These are phyloP conservation scores for Mimas tiliae DNA, from an alignment of 2,888 invertebrate genomes.

Conservation along the genomic window DNA sequence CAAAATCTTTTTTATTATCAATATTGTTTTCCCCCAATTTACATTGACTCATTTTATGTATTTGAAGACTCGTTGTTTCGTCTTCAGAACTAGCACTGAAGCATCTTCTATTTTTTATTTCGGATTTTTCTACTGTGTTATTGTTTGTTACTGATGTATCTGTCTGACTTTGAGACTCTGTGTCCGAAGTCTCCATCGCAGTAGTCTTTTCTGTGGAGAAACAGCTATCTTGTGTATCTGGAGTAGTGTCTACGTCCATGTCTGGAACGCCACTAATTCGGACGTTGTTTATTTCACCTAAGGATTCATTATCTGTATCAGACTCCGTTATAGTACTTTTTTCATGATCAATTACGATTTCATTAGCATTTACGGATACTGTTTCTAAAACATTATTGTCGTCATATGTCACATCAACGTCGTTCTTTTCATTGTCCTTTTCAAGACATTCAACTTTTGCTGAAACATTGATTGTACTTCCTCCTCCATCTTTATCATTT, in stretches of 20 bases:
- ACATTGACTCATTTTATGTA: not conserved
- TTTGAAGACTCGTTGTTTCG: constrained; percentile 26
- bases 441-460: constrained; percentile 39
- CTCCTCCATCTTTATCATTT: constrained; percentile 13
- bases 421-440: constrained; percentile 22
- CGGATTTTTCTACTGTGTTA: not conserved
- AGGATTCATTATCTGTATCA: constrained; percentile 8
- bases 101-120: not conserved
- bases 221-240: constrained; percentile 12
- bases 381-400: not conserved
- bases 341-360: constrained; percentile 11
- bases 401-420: not conserved
- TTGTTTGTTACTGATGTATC: constrained; percentile 22
- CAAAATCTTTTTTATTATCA: not conserved
- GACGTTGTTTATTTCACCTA: not conserved
- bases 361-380: constrained; percentile 7
- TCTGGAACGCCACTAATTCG: not conserved
- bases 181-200: constrained; percentile 1
- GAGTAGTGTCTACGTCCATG: constrained; percentile 1
- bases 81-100: constrained; percentile 8
- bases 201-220: constrained; percentile 10
- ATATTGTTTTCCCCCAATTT: constrained; percentile 13
- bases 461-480: constrained; percentile 38
- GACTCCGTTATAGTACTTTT: constrained; percentile 1
- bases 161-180: constrained; percentile 31